Evolutionary conservation across 2,888 invertebrate genomes (phyloP).

Genomic region (Stenotaenia linearis): DNA sequence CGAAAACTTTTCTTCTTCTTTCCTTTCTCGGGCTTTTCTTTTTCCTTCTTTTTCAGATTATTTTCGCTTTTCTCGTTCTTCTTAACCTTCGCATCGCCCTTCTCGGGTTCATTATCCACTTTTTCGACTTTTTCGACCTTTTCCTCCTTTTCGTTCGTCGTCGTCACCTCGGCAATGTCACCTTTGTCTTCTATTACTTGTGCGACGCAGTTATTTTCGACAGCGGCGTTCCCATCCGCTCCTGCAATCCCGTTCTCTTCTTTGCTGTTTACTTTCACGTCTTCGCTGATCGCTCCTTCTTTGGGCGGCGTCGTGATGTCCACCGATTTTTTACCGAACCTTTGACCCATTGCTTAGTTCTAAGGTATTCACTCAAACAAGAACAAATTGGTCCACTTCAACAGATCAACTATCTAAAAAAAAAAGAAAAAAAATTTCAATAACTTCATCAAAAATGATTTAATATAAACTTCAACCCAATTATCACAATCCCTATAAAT

Average conservation of each 20-base stretch:
- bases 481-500: neutral
- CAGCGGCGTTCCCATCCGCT: neutral
- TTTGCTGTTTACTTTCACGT: neutral
- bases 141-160: neutral
- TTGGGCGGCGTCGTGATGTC: slow-evolving; percentile 11
- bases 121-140: neutral
- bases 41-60: neutral
- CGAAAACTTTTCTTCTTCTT: neutral
- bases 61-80: neutral
- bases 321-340: neutral
- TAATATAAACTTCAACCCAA: neutral
- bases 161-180: neutral
- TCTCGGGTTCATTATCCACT: neutral
- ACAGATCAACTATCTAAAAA: neutral
- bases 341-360: slow-evolving; percentile 9
- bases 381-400: slow-evolving; percentile 13
- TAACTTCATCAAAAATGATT: neutral
- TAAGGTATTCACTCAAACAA: neutral
- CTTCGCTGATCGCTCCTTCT: neutral
- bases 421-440: neutral
- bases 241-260: slow-evolving; percentile 22
- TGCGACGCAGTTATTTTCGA: neutral
- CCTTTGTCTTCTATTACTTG: slow-evolving; percentile 13
- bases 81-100: neutral
- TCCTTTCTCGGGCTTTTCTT: neutral